Evolutionary conservation across 1,140 invertebrate genomes (phyloP), one percentile per base, ranked within the genome.

Genomic region (Trigoniulus corallinus): DNA sequence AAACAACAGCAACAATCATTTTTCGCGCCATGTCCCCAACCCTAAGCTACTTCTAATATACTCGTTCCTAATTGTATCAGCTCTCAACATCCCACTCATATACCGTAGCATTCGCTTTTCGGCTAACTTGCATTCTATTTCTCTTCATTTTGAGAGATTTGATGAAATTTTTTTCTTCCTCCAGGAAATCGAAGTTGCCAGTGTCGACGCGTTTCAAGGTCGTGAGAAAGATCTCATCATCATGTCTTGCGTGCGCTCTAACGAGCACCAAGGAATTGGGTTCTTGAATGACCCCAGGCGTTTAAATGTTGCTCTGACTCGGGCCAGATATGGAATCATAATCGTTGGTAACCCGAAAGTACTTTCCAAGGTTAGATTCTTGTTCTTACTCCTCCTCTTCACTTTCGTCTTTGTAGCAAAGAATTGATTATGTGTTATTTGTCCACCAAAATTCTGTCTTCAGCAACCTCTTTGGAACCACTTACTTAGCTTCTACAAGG

Each of bases 301-400:
- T 53, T 71, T 99, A 0, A 99, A 99, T 68, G 96, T 99, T 0
- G 96, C 96, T 0, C 66, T 99, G 1, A 99, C 96, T 0, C 76
- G 96, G 54, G 91, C 96, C 1, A 96, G 92, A 62, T 98, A 89
- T 68, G 96, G 96, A 15, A 83, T 98, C 22, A 97, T 99, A 42
- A 92, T 99, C 56, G 89, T 99, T 47, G 96, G 96, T 42, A 99
- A 99, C 70, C 94, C 96, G 0, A 98, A 98, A 70, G 92, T 99
- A 7, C 71, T 99, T 0, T 91, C 93, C 0, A 97, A 96, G 66
- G 73, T 74, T 64, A 61, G 58, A 52, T 10, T n/a, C n/a, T n/a
- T n/a, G n/a, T n/a, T n/a, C n/a, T n/a, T n/a, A n/a, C n/a, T n/a
- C n/a, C n/a, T n/a, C n/a, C n/a, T n/a, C n/a, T n/a, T n/a, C n/a